These are phyloP conservation scores for Lamellibrachia luymesi DNA, from an alignment of 1,140 invertebrate genomes.

Conservation along the genomic window DNA sequence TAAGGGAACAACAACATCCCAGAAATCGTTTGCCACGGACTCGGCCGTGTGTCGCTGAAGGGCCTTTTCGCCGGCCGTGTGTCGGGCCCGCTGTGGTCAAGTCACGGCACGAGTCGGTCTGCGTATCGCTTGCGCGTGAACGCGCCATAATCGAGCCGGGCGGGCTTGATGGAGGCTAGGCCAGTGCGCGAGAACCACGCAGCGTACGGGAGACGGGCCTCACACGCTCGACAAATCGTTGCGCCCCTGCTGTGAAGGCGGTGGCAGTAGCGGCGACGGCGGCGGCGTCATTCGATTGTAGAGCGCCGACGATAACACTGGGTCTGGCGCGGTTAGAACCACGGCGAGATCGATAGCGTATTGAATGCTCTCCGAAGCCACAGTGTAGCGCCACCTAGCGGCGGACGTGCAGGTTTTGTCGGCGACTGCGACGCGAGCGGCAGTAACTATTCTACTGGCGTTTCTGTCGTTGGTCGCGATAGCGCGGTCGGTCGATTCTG, in stretches of 20 bases:
- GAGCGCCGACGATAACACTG: not conserved
- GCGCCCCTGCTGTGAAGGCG: not conserved
- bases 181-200: not conserved
- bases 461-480: not conserved
- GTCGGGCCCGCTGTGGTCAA: too few relatives aligned
- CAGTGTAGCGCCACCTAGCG: not conserved
- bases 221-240: not conserved
- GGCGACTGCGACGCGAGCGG: not conserved
- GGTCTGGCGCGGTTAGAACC: not conserved
- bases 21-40: too few relatives aligned
- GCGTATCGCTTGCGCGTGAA: not conserved
- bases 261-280: too few relatives aligned
- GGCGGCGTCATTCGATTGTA: not conserved
- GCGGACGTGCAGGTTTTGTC: not conserved
- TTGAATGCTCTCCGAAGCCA: not conserved
- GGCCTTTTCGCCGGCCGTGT: too few relatives aligned
- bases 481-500: not conserved
- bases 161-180: not conserved
- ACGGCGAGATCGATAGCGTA: not conserved
- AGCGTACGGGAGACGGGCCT: not conserved
- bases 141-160: too few relatives aligned
- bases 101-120: not conserved
- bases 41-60: too few relatives aligned
- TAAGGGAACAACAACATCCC: too few relatives aligned
- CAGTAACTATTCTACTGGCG: not conserved